Percentiles rank a stretch among this genome's conserved stretches.
phyloP scores from a whole-genome alignment of 1,140 invertebrate species.

The Polyergus mexicanus region DNA sequence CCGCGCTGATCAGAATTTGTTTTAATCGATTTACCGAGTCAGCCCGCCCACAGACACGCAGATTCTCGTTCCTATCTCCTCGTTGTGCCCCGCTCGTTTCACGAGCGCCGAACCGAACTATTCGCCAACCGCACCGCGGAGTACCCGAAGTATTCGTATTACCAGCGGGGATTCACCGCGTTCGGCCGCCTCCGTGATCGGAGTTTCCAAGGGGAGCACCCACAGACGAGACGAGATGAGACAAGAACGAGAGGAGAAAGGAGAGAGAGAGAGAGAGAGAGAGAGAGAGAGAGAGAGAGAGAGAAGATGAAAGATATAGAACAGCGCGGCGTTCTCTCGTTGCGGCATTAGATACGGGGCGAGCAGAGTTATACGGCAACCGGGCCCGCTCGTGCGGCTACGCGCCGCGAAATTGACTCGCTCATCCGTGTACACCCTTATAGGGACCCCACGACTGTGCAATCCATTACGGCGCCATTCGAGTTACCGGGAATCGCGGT shows the following conservation, averaged over 20 bases:
- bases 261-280: background rate
- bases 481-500: slow-evolving; percentile 48
- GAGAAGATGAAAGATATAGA: slow-evolving; percentile 31
- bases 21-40: slow-evolving; percentile 64
- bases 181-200: slow-evolving; percentile 61
- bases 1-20: slow-evolving; percentile 63
- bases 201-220: slow-evolving; percentile 58
- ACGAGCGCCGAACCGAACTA: slow-evolving; percentile 61
- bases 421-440: slow-evolving; percentile 64
- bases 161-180: slow-evolving; percentile 58
- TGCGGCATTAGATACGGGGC: slow-evolving; percentile 60
- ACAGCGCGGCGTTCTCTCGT: slow-evolving; percentile 56
- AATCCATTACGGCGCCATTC: slow-evolving; percentile 61
- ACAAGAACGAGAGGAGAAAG: slow-evolving; percentile 29
- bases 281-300: background rate
- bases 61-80: background rate
- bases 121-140: slow-evolving; percentile 62
- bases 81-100: slow-evolving; percentile 37
- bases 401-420: slow-evolving; percentile 62
- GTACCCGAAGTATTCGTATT: slow-evolving; percentile 61
- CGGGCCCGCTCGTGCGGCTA: slow-evolving; percentile 59
- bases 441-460: slow-evolving; percentile 58
- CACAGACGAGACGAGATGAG: slow-evolving; percentile 59
- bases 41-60: slow-evolving; percentile 13
- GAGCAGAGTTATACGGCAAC: slow-evolving; percentile 56